Conservation (phyloP, 2,888 invertebrate genomes). For the Drosophila nigricruria region DNA sequence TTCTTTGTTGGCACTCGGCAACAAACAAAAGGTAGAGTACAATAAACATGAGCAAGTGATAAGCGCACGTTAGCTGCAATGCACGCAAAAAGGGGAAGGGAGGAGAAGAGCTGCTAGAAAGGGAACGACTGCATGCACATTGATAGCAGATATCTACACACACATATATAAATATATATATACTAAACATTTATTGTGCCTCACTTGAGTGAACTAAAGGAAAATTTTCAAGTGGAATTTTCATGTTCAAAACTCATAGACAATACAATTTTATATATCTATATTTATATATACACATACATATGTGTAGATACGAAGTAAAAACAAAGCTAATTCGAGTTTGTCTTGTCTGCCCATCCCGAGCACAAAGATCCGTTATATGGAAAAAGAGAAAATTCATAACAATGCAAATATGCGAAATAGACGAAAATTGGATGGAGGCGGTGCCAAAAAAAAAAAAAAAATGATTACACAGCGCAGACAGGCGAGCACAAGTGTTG, state of each 20-base stretch:
- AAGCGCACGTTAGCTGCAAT: conserved; percentile 28
- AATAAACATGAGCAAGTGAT: conserved; percentile 47
- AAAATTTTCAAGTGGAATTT: conserved; percentile 46
- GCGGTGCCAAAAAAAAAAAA: conserved; percentile 35
- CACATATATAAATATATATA: conserved; percentile 18
- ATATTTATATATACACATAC: not conserved
- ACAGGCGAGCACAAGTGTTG: conserved; percentile 39
- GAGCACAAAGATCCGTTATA: conserved; percentile 22
- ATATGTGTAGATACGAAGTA: not conserved
- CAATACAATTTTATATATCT: not conserved
- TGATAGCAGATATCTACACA: conserved; percentile 45
- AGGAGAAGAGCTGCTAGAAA: not conserved
- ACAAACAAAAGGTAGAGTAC: conserved; percentile 61
- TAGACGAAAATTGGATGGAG: conserved; percentile 46
- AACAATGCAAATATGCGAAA: conserved; percentile 71
- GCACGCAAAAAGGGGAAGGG: not conserved
- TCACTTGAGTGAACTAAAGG: conserved; percentile 18
- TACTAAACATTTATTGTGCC: conserved; percentile 46
- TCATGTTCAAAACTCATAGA: conserved; percentile 21
- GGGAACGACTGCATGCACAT: conserved; percentile 17
- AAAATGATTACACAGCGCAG: conserved; percentile 58
- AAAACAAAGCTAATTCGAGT: conserved; percentile 45
- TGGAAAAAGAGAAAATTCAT: conserved; percentile 51
- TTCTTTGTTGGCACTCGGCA: conserved; percentile 48
- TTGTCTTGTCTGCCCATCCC: conserved; percentile 26